Evolutionary conservation across 2,888 invertebrate species (phyloP), one percentile per base, ranked within the genome.

Genomic region (Xestia sexstrigata): DNA sequence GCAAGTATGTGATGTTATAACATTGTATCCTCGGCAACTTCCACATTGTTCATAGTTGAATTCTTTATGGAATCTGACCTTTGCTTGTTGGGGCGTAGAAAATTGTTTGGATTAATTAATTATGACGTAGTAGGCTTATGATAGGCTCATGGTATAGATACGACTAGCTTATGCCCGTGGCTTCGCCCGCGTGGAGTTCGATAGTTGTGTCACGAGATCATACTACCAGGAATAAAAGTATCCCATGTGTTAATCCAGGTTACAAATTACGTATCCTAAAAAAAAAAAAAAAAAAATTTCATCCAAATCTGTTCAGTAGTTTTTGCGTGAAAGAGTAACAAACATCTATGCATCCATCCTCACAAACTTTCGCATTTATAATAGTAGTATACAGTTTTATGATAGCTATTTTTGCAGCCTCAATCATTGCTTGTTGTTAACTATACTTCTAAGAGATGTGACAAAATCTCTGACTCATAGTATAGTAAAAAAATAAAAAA

Each of bases 1-100:
- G 35, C 76, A 83, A 83, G 70, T 71, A 86, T 79, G 86, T 49
- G 70, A 76, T 75, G 79, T 83, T 86, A 76, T 75, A 68, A 78
- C 76, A 76, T 65, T 63, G 68, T 70, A 73, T 78, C 67, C 60
- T n/a, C 47, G 20, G 62, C 7, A 69, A 81, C 60, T 75, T 81
- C 35, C 9, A 60, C 73, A 77, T 79, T 74, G 76, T 85, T 85
- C 13, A 35, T 66, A 77, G 73, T 71, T 78, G 49, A 76, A 74
- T 76, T 79, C 74, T 81, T 80, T 74, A 45, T 55, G 55, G 67
- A 78, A 79, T 86, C 82, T 78, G 63, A 78, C 74, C 73, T 75
- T 73, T 65, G 17, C 30, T 30, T 62, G 55, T 17, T 70, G 39
- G 42, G 15, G 7, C n/a, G 11, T 13, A 39, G 68, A 49, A 70